Percentiles rank a stretch among this genome's conserved stretches.
Conservation (phyloP, 2,888 invertebrate genomes). For the Drosophila flavopinicola region DNA sequence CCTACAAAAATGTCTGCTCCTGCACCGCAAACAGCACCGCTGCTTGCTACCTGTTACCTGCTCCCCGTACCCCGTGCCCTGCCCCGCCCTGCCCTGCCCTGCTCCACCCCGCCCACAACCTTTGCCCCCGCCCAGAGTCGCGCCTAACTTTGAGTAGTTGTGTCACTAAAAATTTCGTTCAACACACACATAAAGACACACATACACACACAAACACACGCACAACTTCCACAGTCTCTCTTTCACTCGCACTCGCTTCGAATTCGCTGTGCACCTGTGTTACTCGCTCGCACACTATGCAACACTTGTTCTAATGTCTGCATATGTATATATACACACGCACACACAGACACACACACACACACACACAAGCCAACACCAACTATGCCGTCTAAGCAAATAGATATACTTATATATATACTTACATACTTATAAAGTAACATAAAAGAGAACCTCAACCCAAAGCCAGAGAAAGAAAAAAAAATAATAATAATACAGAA, state of each 20-base stretch:
- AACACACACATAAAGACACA: constrained; percentile 9
- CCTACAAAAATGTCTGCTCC: constrained; percentile 15
- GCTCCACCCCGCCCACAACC: too few species aligned
- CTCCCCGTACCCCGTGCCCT: not conserved
- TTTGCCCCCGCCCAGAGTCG: constrained; percentile 9
- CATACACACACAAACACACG: constrained; percentile 10
- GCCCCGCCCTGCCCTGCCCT: not conserved
- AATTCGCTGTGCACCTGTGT: constrained; percentile 34
- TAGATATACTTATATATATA: constrained; percentile 1
- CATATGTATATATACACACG: constrained; percentile 30
- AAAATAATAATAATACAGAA: constrained; percentile 4
- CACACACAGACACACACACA: constrained; percentile 10
- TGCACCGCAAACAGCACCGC: constrained; percentile 8
- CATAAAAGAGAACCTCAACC: constrained; percentile 17
- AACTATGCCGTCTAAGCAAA: constrained; percentile 14
- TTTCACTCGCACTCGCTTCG: constrained; percentile 12
- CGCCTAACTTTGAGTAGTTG: constrained; percentile 48
- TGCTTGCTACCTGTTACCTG: not conserved
- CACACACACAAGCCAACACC: constrained; percentile 10
- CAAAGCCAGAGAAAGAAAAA: constrained; percentile 20
- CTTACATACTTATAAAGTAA: constrained; percentile 15
- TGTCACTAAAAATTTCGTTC: constrained; percentile 28
- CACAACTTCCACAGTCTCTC: constrained; percentile 37
- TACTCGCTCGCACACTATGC: constrained; percentile 46
- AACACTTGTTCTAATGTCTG: constrained; percentile 40